Evolutionary conservation across 2,113 vertebrate genomes (phyloP).

Genomic region (Brachypodius melanocephalos): DNA sequence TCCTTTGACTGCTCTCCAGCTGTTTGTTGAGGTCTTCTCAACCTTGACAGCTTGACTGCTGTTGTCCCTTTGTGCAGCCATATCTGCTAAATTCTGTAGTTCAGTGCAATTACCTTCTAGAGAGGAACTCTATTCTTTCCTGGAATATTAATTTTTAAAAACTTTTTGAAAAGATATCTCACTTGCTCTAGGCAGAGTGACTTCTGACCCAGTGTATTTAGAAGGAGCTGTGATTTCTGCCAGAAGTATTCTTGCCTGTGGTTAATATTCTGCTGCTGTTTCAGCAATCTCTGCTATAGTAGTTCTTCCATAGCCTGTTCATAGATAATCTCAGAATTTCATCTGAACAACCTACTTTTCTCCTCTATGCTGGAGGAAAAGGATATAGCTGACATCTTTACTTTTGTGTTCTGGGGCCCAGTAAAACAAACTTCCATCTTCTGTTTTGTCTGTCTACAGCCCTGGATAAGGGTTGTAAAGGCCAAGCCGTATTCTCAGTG

Average conservation of each 20-base stretch:
- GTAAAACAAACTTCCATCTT: background rate
- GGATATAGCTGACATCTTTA: background rate
- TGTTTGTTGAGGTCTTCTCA: background rate
- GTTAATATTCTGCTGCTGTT: background rate
- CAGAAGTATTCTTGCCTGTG: background rate
- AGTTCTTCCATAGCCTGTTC: background rate
- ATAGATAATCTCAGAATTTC: background rate
- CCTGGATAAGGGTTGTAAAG: background rate
- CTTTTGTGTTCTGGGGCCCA: background rate
- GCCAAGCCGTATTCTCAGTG: background rate
- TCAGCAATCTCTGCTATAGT: background rate
- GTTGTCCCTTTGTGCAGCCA: accelerated
- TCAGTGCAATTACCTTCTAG: background rate
- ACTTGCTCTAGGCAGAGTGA: background rate
- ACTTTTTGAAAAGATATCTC: background rate
- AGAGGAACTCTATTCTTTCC: background rate
- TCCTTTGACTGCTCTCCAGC: background rate
- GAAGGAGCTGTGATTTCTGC: background rate
- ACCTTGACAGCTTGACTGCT: background rate
- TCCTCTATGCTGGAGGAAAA: background rate
- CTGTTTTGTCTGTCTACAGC: background rate
- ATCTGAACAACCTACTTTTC: background rate
- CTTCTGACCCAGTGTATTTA: background rate
- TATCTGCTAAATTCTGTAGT: background rate
- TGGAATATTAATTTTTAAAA: background rate